These are phyloP conservation scores for Tamias sibiricus DNA, from an alignment of 2,113 vertebrate species.

Conservation along the genomic window DNA sequence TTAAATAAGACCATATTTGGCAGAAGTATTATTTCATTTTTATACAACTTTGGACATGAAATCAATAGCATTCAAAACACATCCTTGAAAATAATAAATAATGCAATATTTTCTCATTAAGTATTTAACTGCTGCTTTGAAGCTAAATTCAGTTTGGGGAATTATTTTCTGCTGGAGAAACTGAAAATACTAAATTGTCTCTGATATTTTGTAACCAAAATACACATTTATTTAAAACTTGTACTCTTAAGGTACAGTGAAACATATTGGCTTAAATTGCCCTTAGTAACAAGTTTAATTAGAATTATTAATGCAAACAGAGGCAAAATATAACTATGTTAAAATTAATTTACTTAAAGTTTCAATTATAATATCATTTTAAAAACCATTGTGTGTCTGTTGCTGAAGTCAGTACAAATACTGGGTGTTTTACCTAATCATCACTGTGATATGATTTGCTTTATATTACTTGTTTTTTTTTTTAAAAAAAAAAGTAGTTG, in stretches of 20 bases:
- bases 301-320: background rate
- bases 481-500: no score
- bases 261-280: conserved; percentile 13
- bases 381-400: background rate
- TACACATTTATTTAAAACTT: background rate
- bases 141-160: background rate
- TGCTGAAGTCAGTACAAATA: background rate
- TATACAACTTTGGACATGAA: background rate
- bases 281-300: conserved; percentile 36
- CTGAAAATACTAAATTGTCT: background rate
- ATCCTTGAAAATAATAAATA: background rate
- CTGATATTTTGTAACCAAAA: conserved; percentile 5
- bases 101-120: conserved; percentile 38
- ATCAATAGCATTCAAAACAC: background rate
- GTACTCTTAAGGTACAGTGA: background rate
- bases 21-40: background rate
- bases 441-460: background rate
- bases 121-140: background rate
- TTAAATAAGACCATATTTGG: background rate
- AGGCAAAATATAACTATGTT: background rate
- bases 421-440: background rate
- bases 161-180: background rate
- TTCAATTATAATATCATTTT: background rate
- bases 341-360: background rate
- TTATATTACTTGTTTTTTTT: background rate